Conservation (phyloP, 2,797 vertebrate genomes). For the Premnoplex brunnescens region DNA sequence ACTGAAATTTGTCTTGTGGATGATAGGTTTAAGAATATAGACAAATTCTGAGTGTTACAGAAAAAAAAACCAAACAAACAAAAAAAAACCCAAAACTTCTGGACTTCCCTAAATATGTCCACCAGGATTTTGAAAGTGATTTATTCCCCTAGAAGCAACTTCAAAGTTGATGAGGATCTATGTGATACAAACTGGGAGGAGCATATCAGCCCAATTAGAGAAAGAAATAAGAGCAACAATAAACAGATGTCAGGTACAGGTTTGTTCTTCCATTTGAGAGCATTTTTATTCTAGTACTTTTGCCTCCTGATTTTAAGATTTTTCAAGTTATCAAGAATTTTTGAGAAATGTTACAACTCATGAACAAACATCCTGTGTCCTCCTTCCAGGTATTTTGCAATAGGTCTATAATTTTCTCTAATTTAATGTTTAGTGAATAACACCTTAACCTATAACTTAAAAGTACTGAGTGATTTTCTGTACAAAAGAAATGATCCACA, state of each 20-base stretch:
- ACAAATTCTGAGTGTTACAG: background rate
- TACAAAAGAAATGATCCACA: background rate
- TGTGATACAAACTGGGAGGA: background rate
- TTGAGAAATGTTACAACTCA: background rate
- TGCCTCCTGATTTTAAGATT: background rate
- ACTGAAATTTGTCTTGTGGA: background rate
- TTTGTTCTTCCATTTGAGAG: background rate
- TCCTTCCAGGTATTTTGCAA: background rate
- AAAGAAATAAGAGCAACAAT: background rate
- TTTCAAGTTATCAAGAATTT: background rate
- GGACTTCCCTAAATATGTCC: background rate
- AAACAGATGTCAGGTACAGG: background rate
- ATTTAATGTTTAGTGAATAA: background rate
- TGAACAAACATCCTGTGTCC: background rate
- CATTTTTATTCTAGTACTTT: background rate
- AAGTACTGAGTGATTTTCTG: background rate
- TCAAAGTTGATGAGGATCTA: background rate
- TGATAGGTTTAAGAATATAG: background rate
- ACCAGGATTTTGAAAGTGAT: background rate
- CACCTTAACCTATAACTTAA: background rate
- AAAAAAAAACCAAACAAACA: too few relatives aligned
- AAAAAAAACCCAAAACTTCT: too few relatives aligned
- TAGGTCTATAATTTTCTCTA: background rate
- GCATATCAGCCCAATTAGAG: rapidly evolving
- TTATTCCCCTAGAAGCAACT: background rate